Percentiles rank a stretch among this genome's conserved stretches.
Conservation (phyloP, 2,113 vertebrate genomes). For the Todiramphus chloris region DNA sequence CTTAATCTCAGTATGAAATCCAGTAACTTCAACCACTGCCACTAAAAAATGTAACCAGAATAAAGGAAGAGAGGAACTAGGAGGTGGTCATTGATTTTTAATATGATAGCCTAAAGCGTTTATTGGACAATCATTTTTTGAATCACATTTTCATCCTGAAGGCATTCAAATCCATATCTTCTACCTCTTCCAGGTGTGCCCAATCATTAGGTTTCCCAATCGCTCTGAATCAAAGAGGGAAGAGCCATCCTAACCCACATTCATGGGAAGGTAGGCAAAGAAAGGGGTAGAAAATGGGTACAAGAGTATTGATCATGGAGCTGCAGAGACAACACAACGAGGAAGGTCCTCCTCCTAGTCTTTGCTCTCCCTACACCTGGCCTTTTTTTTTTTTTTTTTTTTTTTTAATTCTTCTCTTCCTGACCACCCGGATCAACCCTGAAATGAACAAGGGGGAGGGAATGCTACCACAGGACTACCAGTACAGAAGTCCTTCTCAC, state of each 20-base stretch:
- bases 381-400: not conserved
- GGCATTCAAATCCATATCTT: fast-evolving
- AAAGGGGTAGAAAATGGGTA: not conserved
- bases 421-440: not conserved
- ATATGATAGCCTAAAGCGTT: not conserved
- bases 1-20: not conserved
- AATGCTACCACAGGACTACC: not conserved
- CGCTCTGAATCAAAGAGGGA: not conserved
- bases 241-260: not conserved
- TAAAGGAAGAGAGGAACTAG: not conserved
- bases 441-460: not conserved
- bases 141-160: not conserved
- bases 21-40: not conserved
- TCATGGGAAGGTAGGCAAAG: not conserved
- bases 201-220: not conserved
- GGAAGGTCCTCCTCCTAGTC: not conserved
- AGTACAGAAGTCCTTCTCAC: not conserved
- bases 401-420: not conserved
- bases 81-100: not conserved
- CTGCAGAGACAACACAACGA: not conserved
- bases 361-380: not conserved
- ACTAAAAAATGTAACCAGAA: not conserved
- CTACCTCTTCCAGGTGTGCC: not conserved
- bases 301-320: fast-evolving
- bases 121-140: not conserved